Base-by-base conservation (phyloP, 2,888 invertebrate genomes). In the Chydorus sphaericus region DNA sequence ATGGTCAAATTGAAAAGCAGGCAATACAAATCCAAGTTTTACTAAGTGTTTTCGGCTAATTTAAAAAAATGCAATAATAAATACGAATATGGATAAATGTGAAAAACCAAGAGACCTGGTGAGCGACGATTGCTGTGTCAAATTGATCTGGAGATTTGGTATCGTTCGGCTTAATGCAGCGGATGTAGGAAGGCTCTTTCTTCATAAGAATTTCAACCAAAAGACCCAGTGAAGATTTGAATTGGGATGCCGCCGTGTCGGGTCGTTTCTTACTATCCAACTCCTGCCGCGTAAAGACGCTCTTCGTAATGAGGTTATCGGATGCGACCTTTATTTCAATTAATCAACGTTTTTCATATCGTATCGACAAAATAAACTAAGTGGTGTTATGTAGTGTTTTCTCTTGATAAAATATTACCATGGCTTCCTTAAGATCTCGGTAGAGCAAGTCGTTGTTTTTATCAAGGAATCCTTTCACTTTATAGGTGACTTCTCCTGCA, bases 111-210 rank as follows among this genome's bases (percentile, higher is more conserved):
- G 14, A 23, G 23, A 44, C 44, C 28, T 58, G 55, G 48, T 48
- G 50, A 50, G 18, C 26, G 37, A 58, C 50, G 51, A 55, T 55
- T 20, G 48, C 49, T 23, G 26, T 29, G 16, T 55, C 56, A 29
- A 51, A 56, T 4, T 37, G 49, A 7, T 23, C 36, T n/a, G 39
- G 16, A 18, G 48, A 31, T 48, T 55, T 48, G 18, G 30, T 36
- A 65, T 91, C 88, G 66, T 93, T 93, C 3, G 93, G 92, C 67
- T 93, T 93, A 67, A 93, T 92, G 69, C 92, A 93, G 56, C 93
- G 77, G 62, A 93, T 85, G 70, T 93, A 93, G 2, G 89, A 89
- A 0, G 92, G 92, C 67, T 92, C 89, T 72, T 93, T 93, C 65
- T 83, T 83, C 80, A 84, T 84, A n/a, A 93, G 75, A 64, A 89